A percentile compares a stretch with the other conserved stretches of the same genome.
Evolutionary conservation across 2,113 vertebrate species (phyloP).

Genomic region (Epinephelus moara): DNA sequence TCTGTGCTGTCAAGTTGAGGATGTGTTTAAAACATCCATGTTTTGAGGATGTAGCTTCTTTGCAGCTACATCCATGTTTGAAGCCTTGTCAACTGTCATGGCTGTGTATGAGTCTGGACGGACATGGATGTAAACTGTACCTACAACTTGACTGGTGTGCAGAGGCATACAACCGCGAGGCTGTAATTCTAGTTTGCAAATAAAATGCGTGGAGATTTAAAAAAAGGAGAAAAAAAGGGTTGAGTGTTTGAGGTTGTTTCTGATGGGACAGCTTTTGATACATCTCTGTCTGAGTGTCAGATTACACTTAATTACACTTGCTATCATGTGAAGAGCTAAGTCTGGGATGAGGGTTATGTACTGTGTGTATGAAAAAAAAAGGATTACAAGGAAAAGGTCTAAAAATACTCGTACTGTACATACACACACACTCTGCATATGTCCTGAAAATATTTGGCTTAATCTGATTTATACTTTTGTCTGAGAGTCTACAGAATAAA

Average conservation of each 20-base stretch:
- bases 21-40: too few species aligned
- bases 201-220: conserved; percentile 27
- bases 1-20: too few species aligned
- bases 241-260: conserved; percentile 15
- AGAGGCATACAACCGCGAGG: too few species aligned
- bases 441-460: conserved; percentile 10
- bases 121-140: too few species aligned
- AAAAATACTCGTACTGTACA: conserved; percentile 3
- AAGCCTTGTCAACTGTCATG: too few species aligned
- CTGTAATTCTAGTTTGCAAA: not conserved
- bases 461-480: conserved; percentile 26
- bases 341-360: conserved; percentile 44
- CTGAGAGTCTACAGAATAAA: conserved; percentile 9
- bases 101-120: too few species aligned
- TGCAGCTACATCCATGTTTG: too few species aligned
- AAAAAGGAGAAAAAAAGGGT: not conserved
- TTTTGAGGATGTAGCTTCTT: too few species aligned
- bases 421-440: not conserved
- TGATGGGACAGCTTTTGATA: conserved; percentile 15
- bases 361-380: conserved; percentile 22
- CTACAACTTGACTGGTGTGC: too few species aligned
- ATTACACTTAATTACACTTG: conserved; percentile 48
- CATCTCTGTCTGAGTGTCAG: conserved; percentile 32
- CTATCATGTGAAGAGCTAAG: conserved; percentile 33
- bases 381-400: conserved; percentile 33